Evolutionary conservation across 2,797 vertebrate genomes (phyloP), one percentile per base, ranked within the genome.

Genomic region (Menidia menidia): DNA sequence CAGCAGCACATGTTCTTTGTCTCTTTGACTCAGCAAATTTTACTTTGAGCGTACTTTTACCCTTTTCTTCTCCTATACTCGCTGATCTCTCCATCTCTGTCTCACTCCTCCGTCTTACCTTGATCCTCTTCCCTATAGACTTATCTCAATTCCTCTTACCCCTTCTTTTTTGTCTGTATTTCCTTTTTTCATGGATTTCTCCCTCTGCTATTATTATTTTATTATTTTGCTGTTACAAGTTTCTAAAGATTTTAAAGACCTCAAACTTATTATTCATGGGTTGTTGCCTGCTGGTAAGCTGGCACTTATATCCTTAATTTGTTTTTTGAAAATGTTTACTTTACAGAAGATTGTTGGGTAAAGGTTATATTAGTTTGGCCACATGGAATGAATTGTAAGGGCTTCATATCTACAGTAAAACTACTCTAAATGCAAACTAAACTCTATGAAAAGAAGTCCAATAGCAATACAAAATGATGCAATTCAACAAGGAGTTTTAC

Each of bases 21-120:
- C 43, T 31, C 61, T 78, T 64, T 87, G 83, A 91, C 80, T 89
- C 88, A 82, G 84, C 82, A 84, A 25, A 52, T 82, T 82, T 80
- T 61, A 42, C 60, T 80, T 78, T 73, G 60, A 48, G 64, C 69
- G 62, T 69, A 64, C 77, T 76, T 43, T 45, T 75, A 75, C 56
- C 44, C 9, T 8, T 47, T 25, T 44, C 63, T 35, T 45, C 15
- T 19, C 14, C 30, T 31, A 31, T 44, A 31, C 51, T 60, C 66
- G 50, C n/a, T 64, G 54, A 79, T 80, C 72, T 60, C 63, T 11
- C 60, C 50, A 60, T 77, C 62, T 64, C 61, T 59, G 31, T 51
- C 62, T 60, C 60, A 55, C 9, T 55, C 50, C 60, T 48, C 31
- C 51, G 42, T 56, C 25, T 35, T 50, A 57, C 25, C 71, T 71